Evolutionary conservation across 2,113 vertebrate genomes (phyloP), one percentile per base, ranked within the genome.

Genomic region (Athene noctua): DNA sequence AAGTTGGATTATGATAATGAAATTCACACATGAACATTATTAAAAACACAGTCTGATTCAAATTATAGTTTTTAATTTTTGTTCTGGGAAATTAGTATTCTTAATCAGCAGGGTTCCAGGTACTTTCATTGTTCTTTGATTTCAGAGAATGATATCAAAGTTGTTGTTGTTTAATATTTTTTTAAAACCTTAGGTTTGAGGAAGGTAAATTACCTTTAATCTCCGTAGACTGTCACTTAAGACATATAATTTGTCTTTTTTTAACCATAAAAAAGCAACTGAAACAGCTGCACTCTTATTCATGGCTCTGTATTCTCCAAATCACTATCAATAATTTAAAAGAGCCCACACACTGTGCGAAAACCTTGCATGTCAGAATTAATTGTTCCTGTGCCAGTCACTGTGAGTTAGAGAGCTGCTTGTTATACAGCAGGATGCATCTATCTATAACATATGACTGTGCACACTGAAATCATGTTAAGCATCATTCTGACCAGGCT

Each of bases 141-240:
- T 96, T 94, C 77, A 94, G 58, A 70, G 29, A 92, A 44, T 70
- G 22, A 40, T 40, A 91, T 46, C 73, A 94, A 96, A 96, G 59
- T 66, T 94, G 54, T 59, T 88, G 70, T 46, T 77, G 91, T 90
- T 94, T 95, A 95, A 83, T 80, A 67, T 61, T 90, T 93, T 68
- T 88, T 91, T 74, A 68, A 93, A 92, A 77, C 21, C 65, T 84
- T 75, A 46, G 27, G 78, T 68, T 96, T 68, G 86, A 95, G 75
- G 46, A 81, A 96, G 92, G 26, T 58, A 90, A 96, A 95, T 96
- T 94, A 90, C 73, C 86, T 96, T 97, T 93, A 95, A 97, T 96
- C 93, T 95, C 83, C 22, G 13, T 17, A 90, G 91, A 68, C 61
- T 95, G 78, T 94, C 79, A 70, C n/a, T 91, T 92, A 91, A 96